Conservation (phyloP, 1,140 invertebrate genomes). For the Eulimnadia texana region DNA sequence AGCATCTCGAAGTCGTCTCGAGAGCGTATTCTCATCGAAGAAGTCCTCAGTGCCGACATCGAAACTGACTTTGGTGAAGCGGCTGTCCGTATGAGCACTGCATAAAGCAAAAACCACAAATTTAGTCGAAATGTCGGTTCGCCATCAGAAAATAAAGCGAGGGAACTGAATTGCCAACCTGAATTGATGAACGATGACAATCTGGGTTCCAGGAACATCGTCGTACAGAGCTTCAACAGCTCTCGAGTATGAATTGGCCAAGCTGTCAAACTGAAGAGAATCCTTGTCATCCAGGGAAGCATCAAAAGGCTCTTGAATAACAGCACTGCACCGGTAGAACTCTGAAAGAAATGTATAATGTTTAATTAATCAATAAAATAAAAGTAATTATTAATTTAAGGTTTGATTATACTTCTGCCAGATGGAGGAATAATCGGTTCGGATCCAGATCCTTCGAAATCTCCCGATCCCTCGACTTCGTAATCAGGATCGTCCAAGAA, state of each 20-base stretch:
- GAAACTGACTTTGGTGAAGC: conserved; percentile 25
- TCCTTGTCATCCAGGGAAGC: conserved; percentile 26
- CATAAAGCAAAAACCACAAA: too few relatives aligned
- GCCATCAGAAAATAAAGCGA: background rate
- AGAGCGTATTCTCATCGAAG: conserved; percentile 26
- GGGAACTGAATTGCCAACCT: conserved; percentile 20
- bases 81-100: background rate
- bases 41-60: conserved; percentile 34
- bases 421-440: background rate
- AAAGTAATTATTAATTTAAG: background rate
- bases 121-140: too few relatives aligned
- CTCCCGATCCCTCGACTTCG: background rate
- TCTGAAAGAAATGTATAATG: conserved; percentile 24
- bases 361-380: background rate
- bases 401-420: background rate
- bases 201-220: conserved; percentile 28
- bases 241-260: conserved; percentile 26
- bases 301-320: conserved; percentile 29
- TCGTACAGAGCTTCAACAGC: conserved; percentile 30
- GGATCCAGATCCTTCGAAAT: background rate
- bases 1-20: conserved; percentile 25
- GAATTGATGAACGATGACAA: conserved; percentile 28
- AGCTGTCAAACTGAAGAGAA: conserved; percentile 26
- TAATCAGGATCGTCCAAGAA: background rate
- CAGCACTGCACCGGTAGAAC: conserved; percentile 32